Base-by-base conservation (phyloP, 2,888 invertebrate genomes). In the Euplexia lucipara region DNA sequence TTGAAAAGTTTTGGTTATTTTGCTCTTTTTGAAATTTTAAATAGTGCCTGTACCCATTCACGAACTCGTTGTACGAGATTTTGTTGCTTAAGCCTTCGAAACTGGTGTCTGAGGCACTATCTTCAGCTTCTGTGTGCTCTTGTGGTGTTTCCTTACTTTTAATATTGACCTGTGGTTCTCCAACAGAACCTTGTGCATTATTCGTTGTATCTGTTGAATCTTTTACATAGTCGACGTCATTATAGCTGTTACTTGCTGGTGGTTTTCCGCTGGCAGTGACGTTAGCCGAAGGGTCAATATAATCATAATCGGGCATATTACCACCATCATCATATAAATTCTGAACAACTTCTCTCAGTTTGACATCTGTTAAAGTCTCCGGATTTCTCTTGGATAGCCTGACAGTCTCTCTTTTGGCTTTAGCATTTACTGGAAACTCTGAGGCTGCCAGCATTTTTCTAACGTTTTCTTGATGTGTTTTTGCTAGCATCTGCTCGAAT, bases 11-110 rank as follows among this genome's bases (percentile, higher is more conserved):
- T 39, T 90, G 74, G 3, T 87, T 81, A 0, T 81, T 86, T 70
- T 87, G 85, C 0, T 90, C 86, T 60, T 86, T 88, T 80, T 92
- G 91, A 62, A 90, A 94, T 20, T 93, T 89, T 12, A 94, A 79
- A 75, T 94, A 94, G 68, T 91, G 87, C 78, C 88, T 93, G 75
- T 88, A 94, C 2, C 94, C 94, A 51, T 94, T 90, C 0, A 94
- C 91, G 56, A 87, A 94, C 45, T 92, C 90, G 35, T 91, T 89
- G 75, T 89, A 94, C 16, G 86, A 85, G 41, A 94, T 81, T 83
- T 92, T 90, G 37, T 88, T 84, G 49, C 85, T 89, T 3, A 94
- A 80, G 2, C 79, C 84, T 78, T 89, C 84, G 39, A 69, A 88
- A 34, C 83, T 90, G 9, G 79, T 85, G 48, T 86, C 86, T 26